Base-by-base conservation (phyloP, 2,113 vertebrate species). In the Trinectes maculatus region DNA sequence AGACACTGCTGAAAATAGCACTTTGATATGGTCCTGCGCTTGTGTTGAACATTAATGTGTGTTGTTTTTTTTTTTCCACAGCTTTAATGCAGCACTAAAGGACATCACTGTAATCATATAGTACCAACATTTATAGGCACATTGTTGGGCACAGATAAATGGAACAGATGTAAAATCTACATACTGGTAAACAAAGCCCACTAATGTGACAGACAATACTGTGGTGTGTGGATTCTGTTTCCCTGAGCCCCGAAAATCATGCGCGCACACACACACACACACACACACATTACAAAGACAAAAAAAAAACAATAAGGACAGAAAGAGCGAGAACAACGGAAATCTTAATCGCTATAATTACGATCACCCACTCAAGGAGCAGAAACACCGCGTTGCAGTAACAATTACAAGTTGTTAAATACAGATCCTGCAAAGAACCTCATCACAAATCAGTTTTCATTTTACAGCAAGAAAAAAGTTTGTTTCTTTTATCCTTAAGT, bases 331-430 rank as follows among this genome's bases (percentile, higher is more conserved):
- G 53, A 56, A 36, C 55, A 43, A 77, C 60, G 66, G 34, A 61
- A 22, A 65, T 63, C 48, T 21, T 82, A 82, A 87, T 82, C 71
- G 63, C 72, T 86, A 48, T 84, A 68, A 84, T 87, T 84, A 82
- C 49, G 51, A 74, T 74, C 82, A 71, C 71, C 77, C 84, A 72
- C 78, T 78, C 59, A 48, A 64, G 67, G 8, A 74, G 65, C 5
- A 61, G 60, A 68, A 83, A 77, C 64, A 80, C 6, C 24, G 16
- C 12, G 58, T 56, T 58, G 54, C 34, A 52, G 48, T 43, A 63
- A 76, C 67, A 80, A 77, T 73, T 71, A 77, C 43, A 72, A 49
- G 64, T 33, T 64, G 79, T 74, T 82, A 43, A 58, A 75, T 16
- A 52, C 49, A 40, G 13, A 53, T 53, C 57, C 25, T 61, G 26